Evolutionary conservation across 2,797 vertebrate species (phyloP), one percentile per base, ranked within the genome.

Genomic region (Melanotaenia parkinsoni): DNA sequence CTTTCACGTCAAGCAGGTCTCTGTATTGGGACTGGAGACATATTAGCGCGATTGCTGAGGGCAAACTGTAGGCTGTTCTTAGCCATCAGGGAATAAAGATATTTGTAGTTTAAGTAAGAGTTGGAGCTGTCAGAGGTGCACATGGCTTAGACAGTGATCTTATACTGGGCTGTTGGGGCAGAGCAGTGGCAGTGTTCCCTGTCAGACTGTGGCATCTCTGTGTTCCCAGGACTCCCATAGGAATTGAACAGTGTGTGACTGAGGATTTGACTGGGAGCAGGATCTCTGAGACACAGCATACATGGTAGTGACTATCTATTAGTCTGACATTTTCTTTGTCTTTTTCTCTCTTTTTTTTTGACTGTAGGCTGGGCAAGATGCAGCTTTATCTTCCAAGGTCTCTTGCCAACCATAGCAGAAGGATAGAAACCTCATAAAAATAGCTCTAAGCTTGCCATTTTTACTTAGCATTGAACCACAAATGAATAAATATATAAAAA

Each of bases 221-320:
- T 88, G 81, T 86, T 85, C 70, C 70, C 43, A 1, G 8, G 14
- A 26, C 82, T 86, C 88, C 76, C 74, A 3, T 65, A 79, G 85
- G 91, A 82, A 79, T 70, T 74, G 76, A 85, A 74, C 62, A 43
- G 58, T 77, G 64, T 82, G 86, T 91, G 90, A 91, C 87, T 88
- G 90, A 90, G 86, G 86, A 86, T 86, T 89, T 86, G 91, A 89
- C 87, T 90, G 65, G 74, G 80, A 91, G 80, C 83, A 86, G 81
- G 79, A 77, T 80, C 80, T 69, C 81, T 24, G 40, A 86, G 74
- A 73, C 79, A 58, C 77, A 65, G 63, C 66, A 73, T 77, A 83
- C 73, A 74, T 83, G 71, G 77, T 72, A 72, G 82, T 79, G 84
- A 86, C 79, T 86, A 84, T 89, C 82, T 86, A 88, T 89, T 90